Evolutionary conservation across 2,888 invertebrate genomes (phyloP), one percentile per base, ranked within the genome.

Genomic region (Sinhomidia bicolor): DNA sequence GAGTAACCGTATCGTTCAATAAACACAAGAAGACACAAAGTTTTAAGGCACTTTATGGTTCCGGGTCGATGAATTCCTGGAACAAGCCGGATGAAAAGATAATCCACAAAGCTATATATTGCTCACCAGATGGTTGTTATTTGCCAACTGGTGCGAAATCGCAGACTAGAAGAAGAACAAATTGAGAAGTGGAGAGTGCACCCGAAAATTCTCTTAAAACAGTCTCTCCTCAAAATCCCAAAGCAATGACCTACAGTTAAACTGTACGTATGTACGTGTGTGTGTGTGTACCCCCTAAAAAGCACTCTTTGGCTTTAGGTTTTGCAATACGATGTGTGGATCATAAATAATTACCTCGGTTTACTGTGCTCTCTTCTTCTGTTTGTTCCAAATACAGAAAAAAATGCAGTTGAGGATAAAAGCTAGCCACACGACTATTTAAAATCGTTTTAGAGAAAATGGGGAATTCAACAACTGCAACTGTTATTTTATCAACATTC

Each of bases 21-120:
- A 32, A 32, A 3, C 14, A 29, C n/a, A n/a, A n/a, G n/a, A n/a
- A 14, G n/a, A 36, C 26, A 32, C 62, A 14, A 32, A 36, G 14
- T 5, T 68, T 68, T 36, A 62, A 68, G 36, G 68, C 1, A 36
- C 68, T 68, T 65, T 65, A 62, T 62, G 36, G 41, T n/a, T 41
- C 44, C 44, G 47, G 47, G 71, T 71, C 71, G 44, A 71, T 71
- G 44, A 71, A 71, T 44, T 47, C 44, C 71, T 41, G 71, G 47
- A 71, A 71, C 44, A 41, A 6, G 41, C n/a, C 9, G 17, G 36
- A 36, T 36, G n/a, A 68, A 68, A 36, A 36, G 29, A 32, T 62
- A 62, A 68, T 68, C 68, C 68, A 17, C 41, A 68, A 41, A 17
- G 29, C 68, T 0, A 36, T 65, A 9, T n/a, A n/a, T n/a, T 14